phyloP scores from a whole-genome alignment of 2,797 vertebrate species.

The Spondyliosoma cantharus region DNA sequence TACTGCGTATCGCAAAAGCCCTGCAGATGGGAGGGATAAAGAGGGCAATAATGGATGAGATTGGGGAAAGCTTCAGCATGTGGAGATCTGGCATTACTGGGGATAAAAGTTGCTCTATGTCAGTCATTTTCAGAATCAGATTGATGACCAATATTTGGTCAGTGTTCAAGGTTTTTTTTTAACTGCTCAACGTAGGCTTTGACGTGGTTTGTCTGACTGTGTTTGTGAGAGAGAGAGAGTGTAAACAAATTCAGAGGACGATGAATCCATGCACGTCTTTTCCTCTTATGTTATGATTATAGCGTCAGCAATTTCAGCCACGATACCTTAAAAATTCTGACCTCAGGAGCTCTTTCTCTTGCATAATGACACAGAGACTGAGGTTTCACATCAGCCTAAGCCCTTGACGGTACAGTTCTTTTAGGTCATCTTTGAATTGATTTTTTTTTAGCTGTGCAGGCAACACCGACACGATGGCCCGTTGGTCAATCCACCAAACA shows the following conservation, averaged over 20 bases:
- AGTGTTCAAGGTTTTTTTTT: conserved; percentile 49
- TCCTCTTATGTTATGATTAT: not conserved
- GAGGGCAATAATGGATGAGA: conserved; percentile 69
- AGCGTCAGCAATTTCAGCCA: not conserved
- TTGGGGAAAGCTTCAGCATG: conserved; percentile 55
- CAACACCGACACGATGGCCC: not conserved
- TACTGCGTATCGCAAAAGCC: conserved; percentile 1
- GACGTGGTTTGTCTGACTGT: conserved; percentile 3
- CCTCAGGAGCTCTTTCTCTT: not conserved
- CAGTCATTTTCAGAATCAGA: conserved; percentile 71
- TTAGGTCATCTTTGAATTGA: not conserved
- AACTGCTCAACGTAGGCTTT: conserved; percentile 31
- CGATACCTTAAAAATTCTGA: not conserved
- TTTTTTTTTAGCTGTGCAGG: not conserved
- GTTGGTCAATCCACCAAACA: not conserved
- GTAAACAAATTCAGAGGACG: conserved; percentile 10
- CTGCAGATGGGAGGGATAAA: conserved; percentile 68
- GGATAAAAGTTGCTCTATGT: conserved; percentile 64
- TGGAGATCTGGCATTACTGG: conserved; percentile 58
- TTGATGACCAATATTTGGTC: conserved; percentile 68
- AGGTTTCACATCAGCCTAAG: not conserved
- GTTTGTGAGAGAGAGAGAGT: not conserved
- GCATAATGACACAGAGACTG: not conserved
- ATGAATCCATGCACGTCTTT: not conserved
- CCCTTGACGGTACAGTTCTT: not conserved